Percentiles rank a stretch among this genome's conserved stretches.
phyloP scores from a whole-genome alignment of 2,797 vertebrate species.

The Dryobates pubescens region DNA sequence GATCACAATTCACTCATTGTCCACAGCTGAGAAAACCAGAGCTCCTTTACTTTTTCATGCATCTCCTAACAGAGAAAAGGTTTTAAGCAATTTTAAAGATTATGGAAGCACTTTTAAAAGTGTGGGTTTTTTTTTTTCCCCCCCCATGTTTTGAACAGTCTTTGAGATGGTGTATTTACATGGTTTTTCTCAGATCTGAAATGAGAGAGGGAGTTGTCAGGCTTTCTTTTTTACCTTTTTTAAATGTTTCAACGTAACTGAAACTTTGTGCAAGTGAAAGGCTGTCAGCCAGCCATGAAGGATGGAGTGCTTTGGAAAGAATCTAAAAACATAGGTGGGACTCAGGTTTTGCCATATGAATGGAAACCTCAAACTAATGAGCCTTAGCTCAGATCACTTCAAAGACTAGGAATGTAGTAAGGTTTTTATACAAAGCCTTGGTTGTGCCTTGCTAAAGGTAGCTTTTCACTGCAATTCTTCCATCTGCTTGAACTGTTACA shows the following conservation, averaged over 20 bases:
- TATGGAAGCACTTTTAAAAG: neutral
- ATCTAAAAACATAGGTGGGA: neutral
- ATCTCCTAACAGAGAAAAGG: neutral
- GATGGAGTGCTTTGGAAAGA: neutral
- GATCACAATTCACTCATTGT: neutral
- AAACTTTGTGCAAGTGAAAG: neutral
- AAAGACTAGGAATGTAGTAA: neutral
- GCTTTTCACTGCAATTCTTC: conserved; percentile 4
- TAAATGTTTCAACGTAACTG: neutral
- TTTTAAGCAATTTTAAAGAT: neutral
- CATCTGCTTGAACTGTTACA: neutral
- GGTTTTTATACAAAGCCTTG: neutral
- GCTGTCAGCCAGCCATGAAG: neutral
- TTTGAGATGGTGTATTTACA: neutral
- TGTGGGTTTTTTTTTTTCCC: rapidly evolving
- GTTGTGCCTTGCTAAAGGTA: neutral
- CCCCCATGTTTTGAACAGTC: neutral
- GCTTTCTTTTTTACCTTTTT: neutral
- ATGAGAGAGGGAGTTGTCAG: neutral
- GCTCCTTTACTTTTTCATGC: neutral
- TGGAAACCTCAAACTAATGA: neutral
- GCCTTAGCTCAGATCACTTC: neutral
- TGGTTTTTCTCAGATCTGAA: neutral
- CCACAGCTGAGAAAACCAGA: neutral
- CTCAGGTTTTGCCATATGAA: neutral